Evolutionary conservation across 35 echinoderm and acorn worm species (phyloP).

Genomic region (Patiria miniata): DNA sequence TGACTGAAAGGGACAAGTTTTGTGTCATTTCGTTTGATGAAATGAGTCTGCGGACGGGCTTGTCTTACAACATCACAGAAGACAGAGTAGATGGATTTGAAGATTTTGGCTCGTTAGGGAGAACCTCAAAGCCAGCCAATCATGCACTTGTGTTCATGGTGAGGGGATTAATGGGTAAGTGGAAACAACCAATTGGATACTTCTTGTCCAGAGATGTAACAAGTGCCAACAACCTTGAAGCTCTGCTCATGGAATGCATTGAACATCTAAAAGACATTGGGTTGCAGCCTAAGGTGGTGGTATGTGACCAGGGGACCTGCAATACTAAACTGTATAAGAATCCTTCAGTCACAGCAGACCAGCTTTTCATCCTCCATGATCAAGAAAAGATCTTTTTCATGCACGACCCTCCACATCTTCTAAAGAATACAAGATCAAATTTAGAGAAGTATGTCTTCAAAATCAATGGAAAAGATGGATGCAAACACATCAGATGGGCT

Average conservation of each 20-base stretch:
- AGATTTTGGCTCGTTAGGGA: slow-evolving; percentile 47
- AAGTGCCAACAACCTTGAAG: neutral
- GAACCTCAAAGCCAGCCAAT: slow-evolving; percentile 34
- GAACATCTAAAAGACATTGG: slow-evolving; percentile 32
- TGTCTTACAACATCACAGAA: slow-evolving; percentile 43
- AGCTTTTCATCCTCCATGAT: slow-evolving; percentile 36
- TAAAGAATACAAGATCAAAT: slow-evolving; percentile 51
- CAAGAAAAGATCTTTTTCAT: slow-evolving; percentile 42
- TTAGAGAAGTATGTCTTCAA: slow-evolving; percentile 57
- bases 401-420: slow-evolving; percentile 51
- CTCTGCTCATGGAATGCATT: slow-evolving; percentile 47
- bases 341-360: slow-evolving; percentile 37
- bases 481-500: slow-evolving; percentile 39
- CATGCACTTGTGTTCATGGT: slow-evolving; percentile 69
- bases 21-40: slow-evolving; percentile 52
- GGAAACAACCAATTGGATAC: no score
- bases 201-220: slow-evolving; percentile 19
- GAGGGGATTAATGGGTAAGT: slow-evolving; percentile 39
- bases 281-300: slow-evolving; percentile 40
- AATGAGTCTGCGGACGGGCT: slow-evolving; percentile 46
- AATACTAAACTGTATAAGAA: no score
- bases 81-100: slow-evolving; percentile 69
- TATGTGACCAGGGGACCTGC: no score
- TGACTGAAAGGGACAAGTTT: slow-evolving; percentile 51
- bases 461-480: slow-evolving; percentile 30